Evolutionary conservation across 1,140 invertebrate species (phyloP).

Genomic region (Zaprionus gabonicus): DNA sequence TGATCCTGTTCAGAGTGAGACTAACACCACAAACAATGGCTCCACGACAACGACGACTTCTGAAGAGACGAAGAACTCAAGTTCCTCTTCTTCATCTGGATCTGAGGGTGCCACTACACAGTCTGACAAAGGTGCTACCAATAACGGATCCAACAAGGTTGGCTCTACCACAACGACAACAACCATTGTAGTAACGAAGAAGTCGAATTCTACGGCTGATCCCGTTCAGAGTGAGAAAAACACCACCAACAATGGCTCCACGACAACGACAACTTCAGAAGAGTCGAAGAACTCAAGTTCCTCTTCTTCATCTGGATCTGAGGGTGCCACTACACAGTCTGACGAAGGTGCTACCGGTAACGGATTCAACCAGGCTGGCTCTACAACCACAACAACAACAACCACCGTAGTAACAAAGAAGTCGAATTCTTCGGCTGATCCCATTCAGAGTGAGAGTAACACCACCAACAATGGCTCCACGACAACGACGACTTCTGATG

Average conservation of each 20-base stretch:
- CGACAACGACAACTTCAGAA: conserved; percentile 8
- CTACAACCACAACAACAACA: conserved; percentile 15
- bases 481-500: conserved; percentile 20
- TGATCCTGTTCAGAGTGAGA: background rate
- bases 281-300: background rate
- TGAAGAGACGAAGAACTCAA: background rate
- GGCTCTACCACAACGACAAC: conserved; percentile 9
- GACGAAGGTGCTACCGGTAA: background rate
- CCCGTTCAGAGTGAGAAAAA: background rate
- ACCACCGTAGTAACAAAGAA: background rate
- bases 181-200: background rate
- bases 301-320: background rate
- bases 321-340: background rate
- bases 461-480: background rate
- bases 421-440: background rate
- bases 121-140: background rate
- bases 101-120: background rate
- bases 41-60: conserved; percentile 30
- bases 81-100: background rate
- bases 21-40: background rate
- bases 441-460: background rate
- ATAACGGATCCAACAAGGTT: background rate
- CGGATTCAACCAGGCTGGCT: background rate
- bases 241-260: background rate
- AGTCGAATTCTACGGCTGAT: background rate